Evolutionary conservation across 2,888 invertebrate species (phyloP), one percentile per base, ranked within the genome.

Genomic region (Protodeltote pygarga): DNA sequence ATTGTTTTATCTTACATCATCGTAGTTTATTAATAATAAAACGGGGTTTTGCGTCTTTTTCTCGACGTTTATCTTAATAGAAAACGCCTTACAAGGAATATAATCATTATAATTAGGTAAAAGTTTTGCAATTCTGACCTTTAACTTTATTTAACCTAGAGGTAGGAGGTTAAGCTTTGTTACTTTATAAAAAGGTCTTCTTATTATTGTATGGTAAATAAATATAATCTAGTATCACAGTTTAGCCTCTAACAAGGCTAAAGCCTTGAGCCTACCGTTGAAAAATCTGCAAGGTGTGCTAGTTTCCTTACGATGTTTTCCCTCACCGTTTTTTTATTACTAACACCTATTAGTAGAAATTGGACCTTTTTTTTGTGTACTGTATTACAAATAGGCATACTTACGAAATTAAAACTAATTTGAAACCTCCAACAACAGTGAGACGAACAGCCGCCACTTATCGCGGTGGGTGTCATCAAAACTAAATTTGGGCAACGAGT

Each of bases 401-500:
- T 23, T 11, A 48, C 49, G 44, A 37, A 51, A 34, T 23, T 35
- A 49, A 58, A 73, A 76, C 74, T 71, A 77, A 75, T 78, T 77
- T 57, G 37, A 49, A 48, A 53, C 63, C 66, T 49, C 46, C 47
- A 52, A 48, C 52, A 59, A 65, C 55, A 63, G 71, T 71, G 77
- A 80, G 81, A 78, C 74, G 67, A 55, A 47, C 53, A 39, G 31
- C 40, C 74, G 64, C 70, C 75, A 77, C 75, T 81, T 78, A 79
- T 73, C 73, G 72, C 77, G 65, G 66, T 65, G 79, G 75, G 78
- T 73, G 79, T 79, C 82, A 81, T 85, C 83, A 80, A 83, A 88
- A 88, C 88, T 87, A 83, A 77, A 87, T 82, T 85, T 82, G 57
- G 74, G 77, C 70, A 74, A 76, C 79, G 78, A 81, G 71, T 73